Base-by-base conservation (phyloP, 2,113 vertebrate genomes). In the Hyla sarda region DNA sequence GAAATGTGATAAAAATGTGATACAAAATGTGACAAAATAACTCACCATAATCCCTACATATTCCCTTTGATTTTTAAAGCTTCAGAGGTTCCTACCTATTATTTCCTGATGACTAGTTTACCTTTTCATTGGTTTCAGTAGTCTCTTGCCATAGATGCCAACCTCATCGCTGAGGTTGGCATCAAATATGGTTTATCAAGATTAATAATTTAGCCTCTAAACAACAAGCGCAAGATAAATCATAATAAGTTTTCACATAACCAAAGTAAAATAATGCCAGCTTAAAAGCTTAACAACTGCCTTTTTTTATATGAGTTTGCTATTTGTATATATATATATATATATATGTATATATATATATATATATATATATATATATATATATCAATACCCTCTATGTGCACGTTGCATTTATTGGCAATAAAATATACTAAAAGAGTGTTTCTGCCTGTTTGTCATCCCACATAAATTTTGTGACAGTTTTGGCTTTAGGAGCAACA, bases 381-480 rank as follows among this genome's bases (percentile, higher is more conserved):
- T 47, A 81, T 47, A 65, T 8, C 2, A 34, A 45, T 65, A 56
- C n/a, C 34, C 78, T 81, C 45, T 65, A 81, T 81, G 58, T 81
- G 78, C 65, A n/a, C 56, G 37, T 19, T 25, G 56, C 28, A 16
- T 65, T 81, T 62, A 41, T 62, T 21, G 56, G n/a, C 37, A 81
- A 47, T 81, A 81, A 81, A 60, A 45, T 13, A 80, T 62, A 62
- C 54, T 80, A 80, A 80, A 80, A 81, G 34, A 28, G 58, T 28
- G 12, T 2, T 81, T 34, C 78, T 62, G 56, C 78, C 13, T 65
- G 32, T 37, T 80, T 62, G 78, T 81, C 37, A 81, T 62, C 14
- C 56, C 78, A 65, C 78, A 81, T 81, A 81, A 81, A 65, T 62
- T 45, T 47, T 81, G 37, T 81, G 56, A 81, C 56, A 81, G 78